Percentiles rank a stretch among this genome's conserved stretches.
Conservation (phyloP, 1,140 invertebrate genomes). For the Bombus confusus region DNA sequence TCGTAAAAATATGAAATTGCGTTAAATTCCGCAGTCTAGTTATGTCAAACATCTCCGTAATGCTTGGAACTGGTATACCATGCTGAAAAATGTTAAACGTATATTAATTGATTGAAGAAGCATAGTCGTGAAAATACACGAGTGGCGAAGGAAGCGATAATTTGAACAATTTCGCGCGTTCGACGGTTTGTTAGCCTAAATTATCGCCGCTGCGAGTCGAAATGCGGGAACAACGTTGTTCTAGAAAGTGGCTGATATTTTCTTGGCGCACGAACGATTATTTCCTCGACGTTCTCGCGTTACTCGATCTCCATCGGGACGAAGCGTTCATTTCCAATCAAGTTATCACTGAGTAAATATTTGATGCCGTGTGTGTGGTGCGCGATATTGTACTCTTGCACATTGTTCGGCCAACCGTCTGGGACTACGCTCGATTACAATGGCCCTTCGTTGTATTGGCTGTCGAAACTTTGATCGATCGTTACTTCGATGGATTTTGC, state of each 20-base stretch:
- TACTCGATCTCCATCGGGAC: background rate
- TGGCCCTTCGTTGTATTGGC: background rate
- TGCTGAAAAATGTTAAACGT: background rate
- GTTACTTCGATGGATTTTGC: background rate
- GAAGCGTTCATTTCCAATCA: slow-evolving; percentile 5
- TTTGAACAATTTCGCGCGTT: too few relatives aligned
- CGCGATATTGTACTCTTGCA: slow-evolving; percentile 5
- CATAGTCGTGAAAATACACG: background rate
- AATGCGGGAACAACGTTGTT: too few relatives aligned
- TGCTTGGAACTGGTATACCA: background rate
- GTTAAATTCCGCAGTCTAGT: too few relatives aligned
- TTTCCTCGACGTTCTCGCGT: background rate
- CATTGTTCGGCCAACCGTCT: slow-evolving; percentile 16
- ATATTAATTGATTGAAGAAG: too few relatives aligned
- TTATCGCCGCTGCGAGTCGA: too few relatives aligned
- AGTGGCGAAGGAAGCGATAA: too few relatives aligned
- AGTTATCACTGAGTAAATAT: slow-evolving; percentile 14
- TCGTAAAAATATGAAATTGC: too few relatives aligned
- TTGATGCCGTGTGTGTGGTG: background rate
- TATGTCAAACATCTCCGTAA: background rate
- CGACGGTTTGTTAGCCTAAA: too few relatives aligned
- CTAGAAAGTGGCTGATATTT: too few relatives aligned
- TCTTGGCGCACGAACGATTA: background rate
- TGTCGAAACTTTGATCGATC: slow-evolving; percentile 18
- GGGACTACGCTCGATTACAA: background rate